Conservation (phyloP, 1,140 invertebrate genomes). For the Cotesia typhae region DNA sequence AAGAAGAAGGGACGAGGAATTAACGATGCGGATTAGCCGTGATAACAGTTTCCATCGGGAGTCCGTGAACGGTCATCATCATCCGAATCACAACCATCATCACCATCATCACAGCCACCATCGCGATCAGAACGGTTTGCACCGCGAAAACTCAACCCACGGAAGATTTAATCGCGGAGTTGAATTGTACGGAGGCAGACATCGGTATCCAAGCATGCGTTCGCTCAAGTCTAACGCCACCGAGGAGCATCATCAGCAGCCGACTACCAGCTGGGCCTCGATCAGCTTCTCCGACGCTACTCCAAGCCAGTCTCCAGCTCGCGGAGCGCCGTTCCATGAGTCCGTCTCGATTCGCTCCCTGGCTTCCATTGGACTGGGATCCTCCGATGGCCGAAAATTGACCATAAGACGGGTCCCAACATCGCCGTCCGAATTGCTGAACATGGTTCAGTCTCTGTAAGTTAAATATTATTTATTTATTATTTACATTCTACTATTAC, state of each 20-base stretch:
- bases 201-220: constrained; percentile 53
- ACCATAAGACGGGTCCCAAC: constrained; percentile 82
- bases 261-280: constrained; percentile 47
- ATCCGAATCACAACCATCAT: neutral
- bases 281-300: constrained; percentile 47
- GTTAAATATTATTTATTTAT: constrained; percentile 43
- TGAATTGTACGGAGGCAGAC: constrained; percentile 43
- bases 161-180: constrained; percentile 39
- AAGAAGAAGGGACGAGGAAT: neutral
- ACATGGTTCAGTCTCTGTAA: constrained; percentile 83
- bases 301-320: constrained; percentile 39
- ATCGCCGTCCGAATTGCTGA: constrained; percentile 82
- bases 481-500: no score
- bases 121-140: constrained; percentile 18
- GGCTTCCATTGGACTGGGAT: constrained; percentile 85
- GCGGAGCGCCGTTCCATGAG: constrained; percentile 62
- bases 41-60: neutral
- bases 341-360: constrained; percentile 77
- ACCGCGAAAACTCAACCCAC: constrained; percentile 33
- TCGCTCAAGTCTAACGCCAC: constrained; percentile 51
- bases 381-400: constrained; percentile 84
- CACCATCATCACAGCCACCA: no score
- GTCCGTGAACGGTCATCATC: constrained; percentile 10
- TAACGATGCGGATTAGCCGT: neutral
- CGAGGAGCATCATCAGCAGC: constrained; percentile 48